Conservation (phyloP, 2,888 invertebrate genomes). For the Lomographa bimaculata region DNA sequence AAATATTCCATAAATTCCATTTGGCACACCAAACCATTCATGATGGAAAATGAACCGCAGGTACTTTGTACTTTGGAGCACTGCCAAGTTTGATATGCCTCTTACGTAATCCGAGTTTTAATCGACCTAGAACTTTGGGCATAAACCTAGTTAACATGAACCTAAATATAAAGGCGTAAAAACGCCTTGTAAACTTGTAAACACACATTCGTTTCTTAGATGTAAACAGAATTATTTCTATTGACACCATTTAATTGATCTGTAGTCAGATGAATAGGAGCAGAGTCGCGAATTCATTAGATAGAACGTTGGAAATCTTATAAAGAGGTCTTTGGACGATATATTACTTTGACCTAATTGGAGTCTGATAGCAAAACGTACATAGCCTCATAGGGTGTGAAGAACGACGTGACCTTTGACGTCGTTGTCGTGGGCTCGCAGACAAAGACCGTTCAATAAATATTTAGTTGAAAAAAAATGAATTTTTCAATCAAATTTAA, state of each 20-base stretch:
- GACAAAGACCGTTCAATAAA: too few relatives aligned
- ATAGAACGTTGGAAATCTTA: constrained; percentile 13
- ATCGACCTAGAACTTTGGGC: constrained; percentile 23
- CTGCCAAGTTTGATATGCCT: constrained; percentile 26
- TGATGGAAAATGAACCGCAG: too few relatives aligned
- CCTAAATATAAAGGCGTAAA: constrained; percentile 3
- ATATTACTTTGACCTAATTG: constrained; percentile 23
- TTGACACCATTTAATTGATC: constrained; percentile 10
- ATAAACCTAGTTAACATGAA: constrained; percentile 16
- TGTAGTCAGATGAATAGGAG: constrained; percentile 4
- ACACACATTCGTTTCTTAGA: constrained; percentile 1
- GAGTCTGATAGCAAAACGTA: neutral
- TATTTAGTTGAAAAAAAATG: too few relatives aligned
- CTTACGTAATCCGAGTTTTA: constrained; percentile 22
- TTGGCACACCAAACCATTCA: too few relatives aligned
- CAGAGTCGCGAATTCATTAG: constrained; percentile 18
- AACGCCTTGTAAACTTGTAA: constrained; percentile 2
- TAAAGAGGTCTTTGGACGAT: constrained; percentile 24
- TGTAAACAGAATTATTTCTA: constrained; percentile 14
- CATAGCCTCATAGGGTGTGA: too few relatives aligned
- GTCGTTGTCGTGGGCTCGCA: too few relatives aligned
- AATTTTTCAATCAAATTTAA: too few relatives aligned
- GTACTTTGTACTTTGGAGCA: constrained; percentile 24
- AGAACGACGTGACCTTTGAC: too few relatives aligned
- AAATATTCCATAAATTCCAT: too few relatives aligned